These are phyloP conservation scores for Toxotes jaculatrix DNA, from an alignment of 2,113 vertebrate species.

Conservation along the genomic window DNA sequence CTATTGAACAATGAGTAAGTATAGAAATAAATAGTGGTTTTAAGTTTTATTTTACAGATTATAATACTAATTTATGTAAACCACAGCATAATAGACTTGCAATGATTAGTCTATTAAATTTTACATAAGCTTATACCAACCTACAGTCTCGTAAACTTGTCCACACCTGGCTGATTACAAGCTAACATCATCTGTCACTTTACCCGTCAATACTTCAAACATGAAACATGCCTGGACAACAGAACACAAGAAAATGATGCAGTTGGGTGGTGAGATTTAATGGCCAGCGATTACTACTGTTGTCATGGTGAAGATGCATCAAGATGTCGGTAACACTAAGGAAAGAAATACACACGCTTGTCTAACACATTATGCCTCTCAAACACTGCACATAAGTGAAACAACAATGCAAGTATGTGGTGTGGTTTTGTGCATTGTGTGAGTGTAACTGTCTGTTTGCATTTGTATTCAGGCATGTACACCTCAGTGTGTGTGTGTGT, in stretches of 20 bases:
- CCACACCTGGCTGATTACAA: background rate
- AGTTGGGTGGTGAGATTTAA: slow-evolving; percentile 38
- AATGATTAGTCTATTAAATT: background rate
- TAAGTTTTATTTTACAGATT: background rate
- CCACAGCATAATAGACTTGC: background rate
- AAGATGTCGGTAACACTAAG: slow-evolving; percentile 46
- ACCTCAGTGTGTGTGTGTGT: slow-evolving; percentile 20
- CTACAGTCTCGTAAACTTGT: background rate
- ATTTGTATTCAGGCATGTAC: slow-evolving; percentile 45
- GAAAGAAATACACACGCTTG: slow-evolving; percentile 31
- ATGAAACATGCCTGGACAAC: slow-evolving; percentile 21
- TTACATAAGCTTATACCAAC: background rate
- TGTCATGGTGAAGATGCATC: slow-evolving; percentile 67
- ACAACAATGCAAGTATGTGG: background rate
- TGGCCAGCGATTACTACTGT: slow-evolving; percentile 58
- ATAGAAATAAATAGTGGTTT: background rate
- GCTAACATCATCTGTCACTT: slow-evolving; percentile 2
- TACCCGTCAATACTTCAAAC: slow-evolving; percentile 16
- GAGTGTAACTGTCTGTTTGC: slow-evolving; percentile 15
- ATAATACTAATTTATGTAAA: background rate
- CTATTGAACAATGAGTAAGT: background rate
- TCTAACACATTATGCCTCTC: slow-evolving; percentile 5
- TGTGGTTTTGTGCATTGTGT: slow-evolving; percentile 12
- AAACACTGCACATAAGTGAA: slow-evolving; percentile 10
- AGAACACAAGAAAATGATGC: slow-evolving; percentile 28